Base-by-base conservation (phyloP, 2,113 vertebrate species). In the Oplegnathus fasciatus region DNA sequence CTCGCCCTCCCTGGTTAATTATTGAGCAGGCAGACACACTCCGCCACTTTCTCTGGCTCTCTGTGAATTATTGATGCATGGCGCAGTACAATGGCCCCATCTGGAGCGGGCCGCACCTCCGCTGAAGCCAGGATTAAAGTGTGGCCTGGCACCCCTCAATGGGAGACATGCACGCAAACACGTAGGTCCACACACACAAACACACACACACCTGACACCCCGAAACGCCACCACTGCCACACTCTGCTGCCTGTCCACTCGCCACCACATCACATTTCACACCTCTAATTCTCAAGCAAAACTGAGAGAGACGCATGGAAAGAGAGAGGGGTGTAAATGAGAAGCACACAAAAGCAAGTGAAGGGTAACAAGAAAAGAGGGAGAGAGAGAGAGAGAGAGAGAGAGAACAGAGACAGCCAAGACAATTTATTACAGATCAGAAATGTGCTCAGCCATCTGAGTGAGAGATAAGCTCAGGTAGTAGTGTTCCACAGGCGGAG, bases 51-150 rank as follows among this genome's bases (percentile, higher is more conserved):
- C 93, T 85, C 90, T 82, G 74, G 85, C 90, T 95, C 90, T 89
- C 82, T 7, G 91, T 95, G 91, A 95, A 96, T 95, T 95, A 96
- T 96, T 95, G 93, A 95, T 95, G 92, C 91, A 52, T 86, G 93
- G 90, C 34, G 83, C 86, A 79, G 91, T 81, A 94, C 95, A 95
- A 95, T 93, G 95, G 94, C 82, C 94, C 94, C 94, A 95, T 95
- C 94, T 95, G 94, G 94, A 94, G 89, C 58, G 34, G 87, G 74
- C 62, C 67, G 89, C 71, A 92, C 86, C 92, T 89, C 85, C 26
- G 60, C 92, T 68, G 71, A 89, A 92, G 93, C 84, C 90, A 88
- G 89, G 93, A 94, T 92, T 89, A 92, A 88, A 93, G 90, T 60
- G 82, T 82, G 89, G 89, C 90, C 86, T 60, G 85, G 86, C 88